These are phyloP conservation scores for Drosophila repletoides DNA, from an alignment of 1,140 invertebrate genomes.

Conservation along the genomic window DNA sequence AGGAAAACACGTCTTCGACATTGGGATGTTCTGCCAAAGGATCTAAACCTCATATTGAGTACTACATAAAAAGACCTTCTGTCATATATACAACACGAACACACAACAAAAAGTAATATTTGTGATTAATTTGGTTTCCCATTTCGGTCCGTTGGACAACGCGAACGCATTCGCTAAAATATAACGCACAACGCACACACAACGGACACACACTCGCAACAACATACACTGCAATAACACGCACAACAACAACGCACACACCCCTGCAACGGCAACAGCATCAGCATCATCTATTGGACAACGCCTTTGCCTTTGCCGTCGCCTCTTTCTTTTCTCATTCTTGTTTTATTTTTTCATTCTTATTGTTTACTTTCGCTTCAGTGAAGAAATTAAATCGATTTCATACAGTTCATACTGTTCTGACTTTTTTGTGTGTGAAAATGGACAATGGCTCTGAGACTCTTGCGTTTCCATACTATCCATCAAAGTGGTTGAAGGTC, in stretches of 20 bases:
- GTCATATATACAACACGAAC: slow-evolving; percentile 6
- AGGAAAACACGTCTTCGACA: slow-evolving; percentile 47
- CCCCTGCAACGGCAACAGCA: slow-evolving; percentile 19
- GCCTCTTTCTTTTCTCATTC: not conserved
- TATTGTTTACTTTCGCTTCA: slow-evolving; percentile 68
- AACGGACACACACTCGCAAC: slow-evolving; percentile 1
- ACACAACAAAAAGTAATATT: slow-evolving; percentile 60
- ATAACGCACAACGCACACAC: slow-evolving; percentile 48
- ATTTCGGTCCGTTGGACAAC: slow-evolving; percentile 60
- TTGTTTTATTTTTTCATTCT: not conserved
- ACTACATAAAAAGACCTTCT: slow-evolving; percentile 31
- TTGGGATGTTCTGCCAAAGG: slow-evolving; percentile 5
- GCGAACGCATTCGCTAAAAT: slow-evolving; percentile 53
- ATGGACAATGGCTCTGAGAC: slow-evolving; percentile 33
- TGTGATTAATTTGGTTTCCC: slow-evolving; percentile 75
- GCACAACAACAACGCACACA: slow-evolving; percentile 3
- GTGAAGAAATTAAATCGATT: slow-evolving; percentile 77
- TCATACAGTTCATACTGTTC: slow-evolving; percentile 24
- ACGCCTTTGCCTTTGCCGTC: slow-evolving; percentile 40
- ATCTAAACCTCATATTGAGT: slow-evolving; percentile 28
- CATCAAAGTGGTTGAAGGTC: slow-evolving; percentile 45
- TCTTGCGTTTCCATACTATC: not conserved
- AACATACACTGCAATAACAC: slow-evolving; percentile 29
- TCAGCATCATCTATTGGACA: slow-evolving; percentile 56
- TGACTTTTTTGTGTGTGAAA: slow-evolving; percentile 19